Conservation (phyloP, 1,140 invertebrate species). For the Pseudomyrmex concolor region DNA sequence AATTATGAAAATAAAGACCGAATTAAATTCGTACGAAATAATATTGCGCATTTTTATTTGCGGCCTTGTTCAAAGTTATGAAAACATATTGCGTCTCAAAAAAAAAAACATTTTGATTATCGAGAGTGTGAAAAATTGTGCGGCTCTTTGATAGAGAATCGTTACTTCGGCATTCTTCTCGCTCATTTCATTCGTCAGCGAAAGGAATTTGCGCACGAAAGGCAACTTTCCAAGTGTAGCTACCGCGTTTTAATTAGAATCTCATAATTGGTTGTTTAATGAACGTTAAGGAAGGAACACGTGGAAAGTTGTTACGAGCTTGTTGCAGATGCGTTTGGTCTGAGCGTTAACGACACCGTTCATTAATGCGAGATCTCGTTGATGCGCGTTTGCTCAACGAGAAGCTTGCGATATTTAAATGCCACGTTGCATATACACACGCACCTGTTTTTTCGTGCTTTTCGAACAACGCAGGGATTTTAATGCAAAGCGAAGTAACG, state of each 20-base stretch:
- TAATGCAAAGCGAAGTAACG: too few species aligned
- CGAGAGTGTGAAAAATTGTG: constrained; percentile 13
- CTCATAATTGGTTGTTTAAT: constrained; percentile 51
- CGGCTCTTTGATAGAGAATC: neutral
- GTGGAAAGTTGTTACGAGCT: constrained; percentile 29
- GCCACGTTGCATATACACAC: too few species aligned
- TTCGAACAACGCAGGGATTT: too few species aligned
- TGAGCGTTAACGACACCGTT: constrained; percentile 13
- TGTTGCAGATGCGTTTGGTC: neutral
- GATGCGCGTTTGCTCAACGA: neutral
- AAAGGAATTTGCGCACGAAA: constrained; percentile 57
- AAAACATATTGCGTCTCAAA: neutral
- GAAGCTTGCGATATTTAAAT: too few species aligned
- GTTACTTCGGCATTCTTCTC: neutral
- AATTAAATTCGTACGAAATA: too few species aligned
- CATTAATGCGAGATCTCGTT: constrained; percentile 4
- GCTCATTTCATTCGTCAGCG: constrained; percentile 19
- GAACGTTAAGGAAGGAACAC: constrained; percentile 27
- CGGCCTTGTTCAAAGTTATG: too few species aligned
- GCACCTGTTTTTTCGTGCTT: too few species aligned
- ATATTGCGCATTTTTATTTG: too few species aligned
- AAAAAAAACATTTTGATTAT: constrained; percentile 4
- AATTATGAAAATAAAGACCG: too few species aligned
- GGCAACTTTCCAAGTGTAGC: constrained; percentile 30
- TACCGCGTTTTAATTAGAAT: constrained; percentile 54